phyloP scores from a whole-genome alignment of 2,797 vertebrate genomes.

The Pantherophis vulpinus region DNA sequence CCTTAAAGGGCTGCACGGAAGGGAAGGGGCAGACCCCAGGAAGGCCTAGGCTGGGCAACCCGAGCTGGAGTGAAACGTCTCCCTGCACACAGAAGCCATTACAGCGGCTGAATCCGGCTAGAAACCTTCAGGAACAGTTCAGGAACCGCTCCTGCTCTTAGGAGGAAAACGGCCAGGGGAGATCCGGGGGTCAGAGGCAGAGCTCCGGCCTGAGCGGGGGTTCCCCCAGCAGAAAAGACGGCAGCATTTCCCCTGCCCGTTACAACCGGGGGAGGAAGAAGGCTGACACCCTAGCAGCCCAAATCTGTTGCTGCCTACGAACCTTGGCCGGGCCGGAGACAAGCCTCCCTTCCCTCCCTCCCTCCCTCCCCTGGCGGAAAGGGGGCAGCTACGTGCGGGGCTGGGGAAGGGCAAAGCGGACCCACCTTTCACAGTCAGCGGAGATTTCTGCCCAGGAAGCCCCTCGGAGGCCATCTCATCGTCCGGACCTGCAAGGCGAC shows the following conservation, averaged over 20 bases:
- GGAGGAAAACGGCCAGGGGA: not conserved
- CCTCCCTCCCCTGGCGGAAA: too few species aligned
- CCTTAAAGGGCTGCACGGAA: too few species aligned
- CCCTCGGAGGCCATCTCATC: slow-evolving; percentile 91
- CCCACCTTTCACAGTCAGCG: slow-evolving; percentile 90
- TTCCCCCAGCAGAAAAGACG: not conserved
- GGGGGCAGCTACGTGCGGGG: not conserved
- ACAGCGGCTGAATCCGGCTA: not conserved
- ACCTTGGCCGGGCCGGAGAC: not conserved
- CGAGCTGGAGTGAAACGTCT: not conserved
- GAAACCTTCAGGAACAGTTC: not conserved
- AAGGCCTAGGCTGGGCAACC: not conserved
- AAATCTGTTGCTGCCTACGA: not conserved
- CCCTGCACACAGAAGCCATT: not conserved
- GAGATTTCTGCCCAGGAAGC: slow-evolving; percentile 83
- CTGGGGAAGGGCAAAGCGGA: not conserved
- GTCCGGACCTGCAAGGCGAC: slow-evolving; percentile 63
- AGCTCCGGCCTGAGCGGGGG: not conserved
- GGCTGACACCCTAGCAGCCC: not conserved
- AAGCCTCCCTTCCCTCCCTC: not conserved
- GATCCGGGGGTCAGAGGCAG: not conserved
- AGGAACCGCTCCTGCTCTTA: not conserved
- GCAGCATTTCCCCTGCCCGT: not conserved
- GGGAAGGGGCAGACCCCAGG: not conserved
- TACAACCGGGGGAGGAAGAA: not conserved